Evolutionary conservation across 2,888 invertebrate species (phyloP).

Genomic region (Sminthurides aquaticus): DNA sequence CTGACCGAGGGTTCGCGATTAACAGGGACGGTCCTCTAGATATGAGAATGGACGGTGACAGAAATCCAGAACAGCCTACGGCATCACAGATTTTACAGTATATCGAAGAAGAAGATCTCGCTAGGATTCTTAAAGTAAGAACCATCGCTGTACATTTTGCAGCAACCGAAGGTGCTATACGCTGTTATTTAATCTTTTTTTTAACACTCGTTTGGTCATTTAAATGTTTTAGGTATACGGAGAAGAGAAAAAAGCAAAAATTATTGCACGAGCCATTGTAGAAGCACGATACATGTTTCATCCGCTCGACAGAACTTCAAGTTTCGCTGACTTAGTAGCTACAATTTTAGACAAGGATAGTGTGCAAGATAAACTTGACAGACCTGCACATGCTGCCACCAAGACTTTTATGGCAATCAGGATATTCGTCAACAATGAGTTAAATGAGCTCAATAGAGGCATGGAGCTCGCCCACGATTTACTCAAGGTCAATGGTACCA

Average conservation of each 20-base stretch:
- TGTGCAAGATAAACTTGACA: slow-evolving; percentile 63
- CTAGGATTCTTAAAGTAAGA: slow-evolving; percentile 67
- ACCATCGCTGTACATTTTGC: too few species aligned
- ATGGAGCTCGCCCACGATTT: slow-evolving; percentile 67
- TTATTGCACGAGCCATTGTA: slow-evolving; percentile 77
- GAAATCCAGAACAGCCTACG: slow-evolving; percentile 64
- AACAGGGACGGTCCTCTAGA: slow-evolving; percentile 80
- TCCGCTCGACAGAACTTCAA: slow-evolving; percentile 70
- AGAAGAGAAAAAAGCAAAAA: slow-evolving; percentile 76
- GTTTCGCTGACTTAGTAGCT: slow-evolving; percentile 68
- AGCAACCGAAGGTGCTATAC: too few species aligned
- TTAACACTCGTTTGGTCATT: too few species aligned
- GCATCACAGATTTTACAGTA: slow-evolving; percentile 80
- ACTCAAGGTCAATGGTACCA: slow-evolving; percentile 67
- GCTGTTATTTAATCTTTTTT: too few species aligned
- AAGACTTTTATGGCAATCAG: slow-evolving; percentile 88
- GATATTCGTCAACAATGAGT: slow-evolving; percentile 92
- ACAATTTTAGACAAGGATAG: slow-evolving; percentile 52
- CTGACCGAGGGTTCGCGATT: slow-evolving; percentile 76
- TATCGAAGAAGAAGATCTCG: slow-evolving; percentile 68
- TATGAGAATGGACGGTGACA: slow-evolving; percentile 86
- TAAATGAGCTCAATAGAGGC: slow-evolving; percentile 88
- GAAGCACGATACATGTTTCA: slow-evolving; percentile 71
- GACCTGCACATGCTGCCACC: slow-evolving; percentile 74
- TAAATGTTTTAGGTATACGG: slow-evolving; percentile 70